Conservation (phyloP, 1,140 invertebrate species). For the Xylocopa sonorina region DNA sequence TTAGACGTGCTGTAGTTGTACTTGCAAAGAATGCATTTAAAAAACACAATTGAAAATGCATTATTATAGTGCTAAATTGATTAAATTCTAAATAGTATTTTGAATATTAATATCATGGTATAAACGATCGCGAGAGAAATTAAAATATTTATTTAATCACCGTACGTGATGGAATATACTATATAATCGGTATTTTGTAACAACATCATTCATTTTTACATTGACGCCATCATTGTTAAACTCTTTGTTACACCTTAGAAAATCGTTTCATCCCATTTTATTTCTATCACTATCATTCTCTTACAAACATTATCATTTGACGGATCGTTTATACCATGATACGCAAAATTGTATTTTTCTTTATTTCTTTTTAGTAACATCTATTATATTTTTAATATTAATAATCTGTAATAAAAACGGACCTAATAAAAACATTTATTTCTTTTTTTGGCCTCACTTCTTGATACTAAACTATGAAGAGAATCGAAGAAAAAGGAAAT, state of each 20-base stretch:
- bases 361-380: constrained; percentile 68
- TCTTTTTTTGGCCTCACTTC: constrained; percentile 78
- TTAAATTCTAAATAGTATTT: constrained; percentile 79
- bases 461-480: constrained; percentile 67
- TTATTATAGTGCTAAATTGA: constrained; percentile 75
- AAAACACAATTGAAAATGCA: constrained; percentile 75
- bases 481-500: constrained; percentile 62
- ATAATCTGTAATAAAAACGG: constrained; percentile 76
- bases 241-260: background rate
- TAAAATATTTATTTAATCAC: constrained; percentile 49
- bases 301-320: constrained; percentile 8
- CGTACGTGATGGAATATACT: constrained; percentile 46
- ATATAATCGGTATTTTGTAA: constrained; percentile 46
- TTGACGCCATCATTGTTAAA: background rate
- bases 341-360: constrained; percentile 67
- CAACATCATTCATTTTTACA: constrained; percentile 17
- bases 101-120: constrained; percentile 71
- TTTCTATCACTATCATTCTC: background rate
- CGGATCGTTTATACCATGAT: constrained; percentile 64
- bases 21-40: constrained; percentile 70
- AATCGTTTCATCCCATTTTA: background rate
- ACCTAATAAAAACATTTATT: constrained; percentile 76
- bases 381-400: constrained; percentile 74
- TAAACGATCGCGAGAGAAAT: constrained; percentile 62
- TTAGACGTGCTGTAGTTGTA: constrained; percentile 28